Base-by-base conservation (phyloP, 2,888 invertebrate species). In the Drosophila incognita region DNA sequence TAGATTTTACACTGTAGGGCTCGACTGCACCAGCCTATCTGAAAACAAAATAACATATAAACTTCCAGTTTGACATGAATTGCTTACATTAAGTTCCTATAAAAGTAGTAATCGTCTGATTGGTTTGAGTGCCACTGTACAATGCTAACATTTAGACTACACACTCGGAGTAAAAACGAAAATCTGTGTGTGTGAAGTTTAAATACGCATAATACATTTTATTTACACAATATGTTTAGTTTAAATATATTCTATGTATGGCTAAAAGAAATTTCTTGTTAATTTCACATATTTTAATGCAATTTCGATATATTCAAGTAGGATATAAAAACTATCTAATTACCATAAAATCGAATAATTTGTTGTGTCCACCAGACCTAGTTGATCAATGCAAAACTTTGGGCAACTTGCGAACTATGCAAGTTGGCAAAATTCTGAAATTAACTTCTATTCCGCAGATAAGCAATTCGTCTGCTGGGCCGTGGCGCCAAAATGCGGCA, bases 361-460 rank as follows among this genome's bases (percentile, higher is more conserved):
- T 24, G n/a, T 46, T 40, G 36, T 33, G 7, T 42, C 38, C 31
- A 31, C 29, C 38, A n/a, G 21, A n/a, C 40, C 29, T 36, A 52
- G 24, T 59, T 69, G 71, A 60, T 53, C 51, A 61, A 35, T 52
- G 69, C 59, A 49, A 75, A 81, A 91, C 92, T 92, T 92, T 90
- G 90, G 78, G 69, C 89, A 88, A 88, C 90, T 92, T 92, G 82
- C 92, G 79, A 71, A 59, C 64, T 57, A 36, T 80, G 90, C 90
- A 92, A 92, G 90, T 87, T 82, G 92, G 83, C 90, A 91, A 92
- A 92, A 83, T 90, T 83, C 74, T 38, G 27, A 54, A 46, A 58
- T 42, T 51, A 78, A 58, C 53, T 21, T 27, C 49, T 48, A 46
- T 21, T 24, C 51, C 31, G 38, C 65, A 52, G 59, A 40, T 29